Evolutionary conservation across 2,797 vertebrate genomes (phyloP), one percentile per base, ranked within the genome.

Genomic region (Oryzias dopingdopingensis): DNA sequence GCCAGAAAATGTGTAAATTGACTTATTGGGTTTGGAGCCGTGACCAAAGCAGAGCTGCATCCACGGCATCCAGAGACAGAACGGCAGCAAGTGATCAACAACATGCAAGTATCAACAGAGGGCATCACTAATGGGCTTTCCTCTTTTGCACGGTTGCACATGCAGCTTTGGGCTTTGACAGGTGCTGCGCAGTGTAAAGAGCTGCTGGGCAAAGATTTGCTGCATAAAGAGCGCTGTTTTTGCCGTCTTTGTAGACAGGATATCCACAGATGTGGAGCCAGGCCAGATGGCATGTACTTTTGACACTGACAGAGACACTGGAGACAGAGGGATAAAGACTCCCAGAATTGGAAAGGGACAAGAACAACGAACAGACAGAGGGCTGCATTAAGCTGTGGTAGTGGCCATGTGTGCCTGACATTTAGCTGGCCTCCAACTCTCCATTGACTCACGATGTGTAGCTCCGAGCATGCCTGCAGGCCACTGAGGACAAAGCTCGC

Each of bases 391-490:
- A 92, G 91, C 90, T 87, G 83, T 63, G 65, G 85, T 64, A 76
- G 56, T 63, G 77, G 81, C 89, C 86, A 86, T 88, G 88, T 85
- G 88, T 65, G 83, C 80, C 90, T 93, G 93, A 94, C 74, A 82
- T 80, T 94, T 94, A 93, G 70, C 77, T 70, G 88, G 90, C 88
- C 90, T 87, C 72, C 80, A 72, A 87, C 75, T 80, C 81, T 72
- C 79, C 84, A 88, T 83, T 89, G 89, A 90, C 89, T 93, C 91
- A 77, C 81, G 88, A 74, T 88, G 85, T 72, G 68, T 83, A 88
- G 93, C 89, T 89, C 76, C 87, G 87, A 92, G 91, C 91, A 88
- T 92, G 92, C 93, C 93, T 94, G 84, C 83, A 78, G 93, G 93
- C 92, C 89, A 88, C 85, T 62, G 77, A 87, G 90, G 89, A 95